Base-by-base conservation (phyloP, 2,888 invertebrate genomes). In the Platypus cylindrus region DNA sequence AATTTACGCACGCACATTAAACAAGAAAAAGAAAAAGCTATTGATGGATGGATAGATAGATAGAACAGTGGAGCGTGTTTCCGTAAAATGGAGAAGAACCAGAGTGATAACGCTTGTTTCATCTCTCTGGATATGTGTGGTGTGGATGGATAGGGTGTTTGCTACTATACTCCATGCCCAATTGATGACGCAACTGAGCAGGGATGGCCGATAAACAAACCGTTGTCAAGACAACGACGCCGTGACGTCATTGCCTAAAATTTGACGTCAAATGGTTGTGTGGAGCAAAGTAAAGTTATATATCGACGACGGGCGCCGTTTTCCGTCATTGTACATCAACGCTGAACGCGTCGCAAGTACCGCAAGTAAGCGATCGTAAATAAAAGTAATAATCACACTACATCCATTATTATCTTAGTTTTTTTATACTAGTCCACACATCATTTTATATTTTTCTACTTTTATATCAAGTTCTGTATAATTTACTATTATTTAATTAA, bases 181-280 rank as follows among this genome's bases (percentile, higher is more conserved):
- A 68, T 67, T 63, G 65, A 63, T 70, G 70, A 68, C 70, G 68
- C 68, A 70, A 68, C 67, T 60, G 59, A 62, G 62, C 63, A 65
- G 64, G 62, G 36, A 46, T 45, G 47, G 45, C 65, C 64, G 61
- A 55, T 52, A 59, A 59, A 58, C 56, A 58, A 58, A 58, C 56
- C 53, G 58, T 58, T 51, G 48, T 54, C 55, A 39, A 44, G 51
- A 54, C 48, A 52, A 58, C 58, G 46, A 46, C 41, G 45, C 61
- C 32, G 49, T 51, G 53, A 54, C 55, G 55, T 57, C 52, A 47
- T 61, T 24, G 17, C 48, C n/a, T n/a, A n/a, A n/a, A n/a, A n/a
- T n/a, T n/a, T 57, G 59, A 59, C 58, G 58, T 59, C 54, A 52
- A 52, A 45, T 64, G 64, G 27, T 37, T 39, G 65, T 62, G 48